These are phyloP conservation scores for Meiosimyza platycephala DNA, from an alignment of 2,888 invertebrate genomes.

Conservation along the genomic window DNA sequence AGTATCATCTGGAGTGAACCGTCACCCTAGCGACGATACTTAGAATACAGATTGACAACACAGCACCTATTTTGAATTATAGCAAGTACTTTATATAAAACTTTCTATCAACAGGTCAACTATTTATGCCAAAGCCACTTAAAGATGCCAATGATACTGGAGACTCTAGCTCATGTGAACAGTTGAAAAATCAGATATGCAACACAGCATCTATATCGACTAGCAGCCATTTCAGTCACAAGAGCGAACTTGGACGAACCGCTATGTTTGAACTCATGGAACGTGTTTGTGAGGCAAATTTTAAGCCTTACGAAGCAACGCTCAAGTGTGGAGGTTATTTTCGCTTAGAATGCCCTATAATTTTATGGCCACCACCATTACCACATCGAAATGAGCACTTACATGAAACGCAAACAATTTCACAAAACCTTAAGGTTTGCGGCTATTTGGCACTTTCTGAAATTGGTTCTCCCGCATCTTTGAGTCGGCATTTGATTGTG, in stretches of 20 bases:
- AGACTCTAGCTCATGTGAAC: conserved; percentile 63
- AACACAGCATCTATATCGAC: conserved; percentile 9
- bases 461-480: conserved; percentile 89
- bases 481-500: conserved; percentile 90
- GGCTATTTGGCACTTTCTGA: conserved; percentile 91
- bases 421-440: conserved; percentile 82
- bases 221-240: conserved; percentile 49
- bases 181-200: conserved; percentile 19
- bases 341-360: conserved; percentile 77
- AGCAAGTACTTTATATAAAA: no score
- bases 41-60: no score
- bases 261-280: conserved; percentile 70
- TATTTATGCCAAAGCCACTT: conserved; percentile 55
- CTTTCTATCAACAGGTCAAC: conserved; percentile 50
- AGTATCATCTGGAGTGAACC: no score
- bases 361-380: conserved; percentile 80
- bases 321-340: conserved; percentile 76
- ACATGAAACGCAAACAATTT: conserved; percentile 64
- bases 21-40: no score
- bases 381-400: conserved; percentile 48
- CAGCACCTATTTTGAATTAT: no score
- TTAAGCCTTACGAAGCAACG: conserved; percentile 77
- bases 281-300: conserved; percentile 79
- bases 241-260: conserved; percentile 62
- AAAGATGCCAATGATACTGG: conserved; percentile 44